Evolutionary conservation across 37 sponge, comb jelly and placozoan genomes (phyloP), one percentile per base, ranked within the genome.

Genomic region (Tethya wilhelma): DNA sequence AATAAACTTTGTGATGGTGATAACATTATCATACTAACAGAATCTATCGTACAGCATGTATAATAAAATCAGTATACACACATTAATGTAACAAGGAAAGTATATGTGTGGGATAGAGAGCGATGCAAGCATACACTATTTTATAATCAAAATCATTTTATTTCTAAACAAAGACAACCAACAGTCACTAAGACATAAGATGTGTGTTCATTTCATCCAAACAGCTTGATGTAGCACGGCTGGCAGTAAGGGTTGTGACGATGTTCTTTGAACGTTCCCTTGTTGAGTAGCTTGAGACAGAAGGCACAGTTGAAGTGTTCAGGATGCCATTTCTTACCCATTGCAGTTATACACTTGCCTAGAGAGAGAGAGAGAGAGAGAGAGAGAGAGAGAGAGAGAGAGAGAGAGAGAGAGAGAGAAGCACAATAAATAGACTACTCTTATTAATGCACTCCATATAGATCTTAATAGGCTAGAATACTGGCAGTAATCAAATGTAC

Each of bases 291-390:
- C 57, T 94, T 94, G 58, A 94, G 78, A 70, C 99, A 98, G 86
- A 98, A 98, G 42, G 97, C 93, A 71, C 99, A 98, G 32, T 83
- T 88, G 70, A 98, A 98, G 88, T 98, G 99, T 46, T 98, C 99
- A 0, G 99, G 99, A 69, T 98, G 99, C 83, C 87, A 98, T 59
- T 98, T 98, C 81, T 88, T 91, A 25, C 95, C 87, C 93, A 96
- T 92, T 36, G 97, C 99, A 58, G 84, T 92, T 57, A 98, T 85
- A 71, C 98, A 97, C 59, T 86, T 84, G 32, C 85, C 85, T 80
- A 39, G 33, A 68, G 36, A 30, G 44, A 7, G 30, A 38, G 3
- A 78, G 44, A 12, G 31, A 53, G 56, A 30, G 7, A 8, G 34
- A 30, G 28, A 42, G 17, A 11, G 17, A 45, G 29, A 49, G 9